Percentiles rank a stretch among this genome's conserved stretches.
phyloP scores from a whole-genome alignment of 2,888 invertebrate species.

The Pollenia labialis region DNA sequence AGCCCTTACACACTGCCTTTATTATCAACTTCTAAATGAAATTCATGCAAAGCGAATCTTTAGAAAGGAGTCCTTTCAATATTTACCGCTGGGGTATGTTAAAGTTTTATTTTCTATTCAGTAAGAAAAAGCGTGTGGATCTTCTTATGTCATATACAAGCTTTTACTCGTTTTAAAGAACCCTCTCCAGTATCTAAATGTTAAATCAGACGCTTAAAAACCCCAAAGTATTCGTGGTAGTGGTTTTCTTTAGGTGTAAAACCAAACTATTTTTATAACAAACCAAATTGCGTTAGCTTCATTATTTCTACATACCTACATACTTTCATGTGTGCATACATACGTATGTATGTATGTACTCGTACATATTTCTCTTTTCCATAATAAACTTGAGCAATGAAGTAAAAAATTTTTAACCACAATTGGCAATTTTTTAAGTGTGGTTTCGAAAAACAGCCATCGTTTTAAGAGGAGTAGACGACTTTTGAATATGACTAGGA shows the following conservation, averaged over 20 bases:
- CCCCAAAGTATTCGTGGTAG: not conserved
- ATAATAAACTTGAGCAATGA: slow-evolving; percentile 29
- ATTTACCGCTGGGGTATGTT: no score
- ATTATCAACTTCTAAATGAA: no score
- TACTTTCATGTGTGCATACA: not conserved
- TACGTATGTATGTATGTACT: not conserved
- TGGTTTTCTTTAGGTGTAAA: slow-evolving; percentile 61
- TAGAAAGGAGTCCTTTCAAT: no score
- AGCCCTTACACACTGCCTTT: no score
- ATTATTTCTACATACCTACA: not conserved
- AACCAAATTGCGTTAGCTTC: slow-evolving; percentile 33
- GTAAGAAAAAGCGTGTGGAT: slow-evolving; percentile 16
- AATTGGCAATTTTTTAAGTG: slow-evolving; percentile 65
- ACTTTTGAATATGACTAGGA: slow-evolving; percentile 19
- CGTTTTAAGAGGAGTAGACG: slow-evolving; percentile 24
- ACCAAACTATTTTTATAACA: slow-evolving; percentile 47
- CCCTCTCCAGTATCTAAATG: not conserved
- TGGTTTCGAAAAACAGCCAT: slow-evolving; percentile 56
- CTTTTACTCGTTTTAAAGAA: not conserved
- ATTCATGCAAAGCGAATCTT: no score
- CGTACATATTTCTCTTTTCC: slow-evolving; percentile 14
- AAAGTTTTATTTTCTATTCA: not conserved
- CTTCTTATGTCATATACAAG: not conserved
- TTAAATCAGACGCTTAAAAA: not conserved
- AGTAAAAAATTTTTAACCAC: slow-evolving; percentile 55